Base-by-base conservation (phyloP, 2,113 vertebrate genomes). In the Deroptyus accipitrinus region DNA sequence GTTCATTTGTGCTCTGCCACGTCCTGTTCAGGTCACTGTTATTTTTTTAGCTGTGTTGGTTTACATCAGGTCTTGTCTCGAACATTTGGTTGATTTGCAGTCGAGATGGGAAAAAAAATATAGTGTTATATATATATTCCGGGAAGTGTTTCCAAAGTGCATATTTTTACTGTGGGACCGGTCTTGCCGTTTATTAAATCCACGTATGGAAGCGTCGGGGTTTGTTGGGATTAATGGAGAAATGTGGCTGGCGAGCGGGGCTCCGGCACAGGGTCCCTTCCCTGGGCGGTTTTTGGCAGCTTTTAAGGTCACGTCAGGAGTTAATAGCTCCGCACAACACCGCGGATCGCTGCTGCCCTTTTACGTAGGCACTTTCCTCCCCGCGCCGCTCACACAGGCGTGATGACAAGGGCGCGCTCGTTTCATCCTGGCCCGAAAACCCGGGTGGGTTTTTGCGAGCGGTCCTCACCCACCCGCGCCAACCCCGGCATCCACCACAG, bases 1-100 rank as follows among this genome's bases (percentile, higher is more conserved):
- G 30, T 95, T 82, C 52, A 2, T 85, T 77, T 37, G 51, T 82
- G 64, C 73, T 14, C 37, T 91, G 2, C 67, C 91, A 54, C 59
- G 70, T 94, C 75, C 49, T 20, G 92, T 49, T 80, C 55, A 84
- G 25, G 33, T 90, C 80, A 92, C 79, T 49, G 86, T 19, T 48
- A 25, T 83, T 92, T 90, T 90, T 59, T 10, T 24, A 35, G 75
- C 86, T 42, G 95, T 83, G 59, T 90, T 77, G 86, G 78, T 79
- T 87, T 80, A 55, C 72, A 42, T 90, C 72, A 83, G 82, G 39
- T 72, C 37, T 83, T 13, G 46, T 55, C 66, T 88, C 52, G 27
- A 68, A 41, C 63, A 90, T 79, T 96, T 62, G 41, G 25, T 90
- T 91, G 52, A 63, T 90, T 89, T 94, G 80, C 44, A 81, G 49